Evolutionary conservation across 1,140 invertebrate genomes (phyloP), one percentile per base, ranked within the genome.

Genomic region (Drosophila sechellia): DNA sequence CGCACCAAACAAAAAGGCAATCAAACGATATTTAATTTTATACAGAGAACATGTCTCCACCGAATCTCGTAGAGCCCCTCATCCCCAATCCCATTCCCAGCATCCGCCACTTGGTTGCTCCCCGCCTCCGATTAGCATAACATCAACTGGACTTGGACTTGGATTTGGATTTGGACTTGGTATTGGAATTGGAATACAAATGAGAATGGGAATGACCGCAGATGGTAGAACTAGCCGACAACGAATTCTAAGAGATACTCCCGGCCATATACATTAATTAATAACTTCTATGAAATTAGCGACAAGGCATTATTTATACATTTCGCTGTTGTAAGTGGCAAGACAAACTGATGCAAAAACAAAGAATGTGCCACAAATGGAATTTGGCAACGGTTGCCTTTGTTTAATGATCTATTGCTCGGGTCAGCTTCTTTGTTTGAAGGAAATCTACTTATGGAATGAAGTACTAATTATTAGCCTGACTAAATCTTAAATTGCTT

Each of bases 1-100:
- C 75, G 53, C 55, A 34, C 39, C 55, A 34, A 34, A 22, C 58
- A 86, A 74, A 87, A 77, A 81, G 71, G 64, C 80, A 83, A 83
- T 83, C 83, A 87, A 87, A 79, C 56, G 66, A 59, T 79, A 69
- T 74, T 87, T 86, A 86, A 87, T 86, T 81, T 86, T 87, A 86
- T 86, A 87, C 81, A 87, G 75, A 76, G 79, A 85, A 87, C 79
- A 86, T 86, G 79, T 87, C 45, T 46, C 42, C 39, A 8, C 39
- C n/a, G 39, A 15, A 40, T 15, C 10, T 45, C 71, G 55, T 66
- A 74, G 68, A 83, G 70, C 40, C 61, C 39, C 49, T 56, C 46
- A n/a, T 49, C 35, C 63, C 54, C 31, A 31, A 3, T 8, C 31
- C 1, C 27, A 31, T 31, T 8, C 31, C 31, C 8, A 81, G 48